Base-by-base conservation (phyloP, 2,113 vertebrate species). In the Felis chaus region DNA sequence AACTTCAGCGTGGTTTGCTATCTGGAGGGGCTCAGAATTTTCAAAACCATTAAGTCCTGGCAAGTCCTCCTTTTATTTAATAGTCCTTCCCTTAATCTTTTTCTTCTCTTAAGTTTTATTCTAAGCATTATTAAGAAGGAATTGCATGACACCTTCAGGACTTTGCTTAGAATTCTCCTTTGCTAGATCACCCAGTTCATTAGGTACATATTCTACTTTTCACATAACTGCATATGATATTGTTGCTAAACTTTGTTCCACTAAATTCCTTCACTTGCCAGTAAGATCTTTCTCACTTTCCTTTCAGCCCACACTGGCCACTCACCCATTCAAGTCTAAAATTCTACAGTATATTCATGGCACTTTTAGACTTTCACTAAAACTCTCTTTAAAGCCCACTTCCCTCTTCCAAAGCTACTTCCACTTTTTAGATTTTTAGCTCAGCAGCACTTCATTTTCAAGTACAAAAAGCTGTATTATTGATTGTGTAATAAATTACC, bases 371-470 rank as follows among this genome's bases (percentile, higher is more conserved):
- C 16, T 73, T 87, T 50, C 5, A 78, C 74, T 93, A 88, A 91
- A 90, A 91, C 13, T 73, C 7, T 53, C 29, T 14, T 91, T 14
- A 79, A 39, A 91, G 50, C 68, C 29, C 16, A 57, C 7, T 87
- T 41, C 36, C n/a, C 65, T 90, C 27, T 93, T 85, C 45, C 36
- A 93, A 63, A 92, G 45, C 53, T 71, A n/a, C 27, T 14, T 61
- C 5, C 50, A 65, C 29, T 92, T 89, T 89, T 81, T 71, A 90
- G 12, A 18, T 65, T 95, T 96, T 94, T 94, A 41, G 79, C 87
- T 68, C 0, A 79, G 16, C 2, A 66, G 76, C 10, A 85, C 27
- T 73, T 81, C 12, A 63, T 45, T 86, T 96, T 12, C 41, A 92
- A 39, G 31, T 45, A 63, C 12, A 78, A 50, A 81, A 91, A 74